phyloP scores from a whole-genome alignment of 30 jellyfish, hydroid and myxozoan genomes.

The Turritopsis rubra region DNA sequence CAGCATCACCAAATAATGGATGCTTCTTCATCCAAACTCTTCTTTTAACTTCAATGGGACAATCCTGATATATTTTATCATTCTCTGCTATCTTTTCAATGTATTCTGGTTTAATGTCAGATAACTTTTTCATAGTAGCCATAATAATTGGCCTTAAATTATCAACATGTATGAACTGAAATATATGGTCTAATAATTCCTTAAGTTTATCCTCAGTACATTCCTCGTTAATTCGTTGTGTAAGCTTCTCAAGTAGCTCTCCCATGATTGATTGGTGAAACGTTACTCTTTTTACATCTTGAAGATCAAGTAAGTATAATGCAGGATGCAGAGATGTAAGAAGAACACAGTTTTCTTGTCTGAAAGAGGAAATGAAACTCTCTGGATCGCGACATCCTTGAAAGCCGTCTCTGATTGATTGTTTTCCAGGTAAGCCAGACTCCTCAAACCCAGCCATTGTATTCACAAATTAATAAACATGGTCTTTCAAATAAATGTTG shows the following conservation, averaged over 20 bases:
- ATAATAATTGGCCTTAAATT: constrained; percentile 66
- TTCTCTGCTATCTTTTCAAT: constrained; percentile 61
- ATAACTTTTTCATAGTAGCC: constrained; percentile 65
- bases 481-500: neutral
- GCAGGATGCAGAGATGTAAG: constrained; percentile 88
- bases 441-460: constrained; percentile 92
- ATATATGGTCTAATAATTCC: constrained; percentile 64
- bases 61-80: constrained; percentile 45
- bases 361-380: constrained; percentile 63
- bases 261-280: constrained; percentile 72
- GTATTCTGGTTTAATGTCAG: constrained; percentile 47
- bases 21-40: constrained; percentile 79
- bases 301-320: constrained; percentile 72
- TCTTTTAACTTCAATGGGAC: constrained; percentile 88
- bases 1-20: constrained; percentile 95
- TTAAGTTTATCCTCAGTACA: constrained; percentile 37
- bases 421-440: constrained; percentile 88
- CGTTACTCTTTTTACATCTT: constrained; percentile 53
- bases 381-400: constrained; percentile 70
- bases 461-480: neutral
- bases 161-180: constrained; percentile 73
- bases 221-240: constrained; percentile 48
- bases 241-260: constrained; percentile 65
- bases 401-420: constrained; percentile 70
- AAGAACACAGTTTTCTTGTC: constrained; percentile 82